These are phyloP conservation scores for Himalopsyche phryganea DNA, from an alignment of 1,140 invertebrate species.

Conservation along the genomic window DNA sequence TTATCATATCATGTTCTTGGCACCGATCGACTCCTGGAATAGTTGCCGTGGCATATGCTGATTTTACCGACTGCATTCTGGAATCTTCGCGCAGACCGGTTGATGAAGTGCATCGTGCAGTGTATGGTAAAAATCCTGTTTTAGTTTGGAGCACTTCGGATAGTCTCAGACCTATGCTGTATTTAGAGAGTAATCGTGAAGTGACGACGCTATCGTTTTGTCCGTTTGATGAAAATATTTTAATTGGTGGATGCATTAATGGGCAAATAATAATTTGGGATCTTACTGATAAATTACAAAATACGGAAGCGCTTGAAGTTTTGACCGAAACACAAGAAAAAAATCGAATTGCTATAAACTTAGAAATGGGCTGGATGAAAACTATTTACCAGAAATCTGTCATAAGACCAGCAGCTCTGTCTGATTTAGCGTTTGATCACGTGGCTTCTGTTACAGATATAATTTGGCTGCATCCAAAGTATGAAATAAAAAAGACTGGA, in stretches of 20 bases:
- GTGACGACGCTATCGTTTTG: constrained; percentile 63
- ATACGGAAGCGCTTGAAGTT: constrained; percentile 59
- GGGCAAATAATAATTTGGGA: constrained; percentile 74
- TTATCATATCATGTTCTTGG: constrained; percentile 64
- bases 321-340: constrained; percentile 60
- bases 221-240: constrained; percentile 62
- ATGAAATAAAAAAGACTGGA: constrained; percentile 58
- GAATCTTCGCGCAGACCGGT: constrained; percentile 35
- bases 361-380: constrained; percentile 66
- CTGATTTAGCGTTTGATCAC: constrained; percentile 60
- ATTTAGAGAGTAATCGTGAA: constrained; percentile 63
- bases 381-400: constrained; percentile 53
- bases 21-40: constrained; percentile 66
- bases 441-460: constrained; percentile 60
- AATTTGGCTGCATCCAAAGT: constrained; percentile 61
- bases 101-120: constrained; percentile 52
- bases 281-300: constrained; percentile 62
- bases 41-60: constrained; percentile 61
- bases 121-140: constrained; percentile 58
- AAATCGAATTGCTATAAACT: constrained; percentile 56
- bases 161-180: constrained; percentile 64
- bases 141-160: constrained; percentile 72
- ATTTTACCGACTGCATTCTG: constrained; percentile 39
- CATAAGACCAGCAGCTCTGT: constrained; percentile 58
- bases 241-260: constrained; percentile 68